A percentile compares a stretch with the other conserved stretches of the same genome.
phyloP scores from a whole-genome alignment of 2,888 invertebrate genomes.

The Acronicta aceris region DNA sequence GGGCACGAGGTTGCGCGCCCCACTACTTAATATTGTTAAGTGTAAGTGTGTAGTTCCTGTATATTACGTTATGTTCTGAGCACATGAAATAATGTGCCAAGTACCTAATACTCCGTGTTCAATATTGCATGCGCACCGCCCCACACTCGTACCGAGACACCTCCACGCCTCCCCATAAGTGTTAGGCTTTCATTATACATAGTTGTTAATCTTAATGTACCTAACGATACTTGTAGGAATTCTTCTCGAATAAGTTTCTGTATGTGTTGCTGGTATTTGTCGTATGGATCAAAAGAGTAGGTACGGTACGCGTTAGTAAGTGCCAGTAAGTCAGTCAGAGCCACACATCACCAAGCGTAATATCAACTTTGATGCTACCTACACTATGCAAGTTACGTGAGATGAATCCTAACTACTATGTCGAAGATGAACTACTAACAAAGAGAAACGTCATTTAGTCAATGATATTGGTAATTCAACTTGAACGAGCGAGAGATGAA shows the following conservation, averaged over 20 bases:
- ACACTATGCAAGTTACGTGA: too few species aligned
- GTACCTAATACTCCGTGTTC: conserved; percentile 27
- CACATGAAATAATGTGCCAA: conserved; percentile 24
- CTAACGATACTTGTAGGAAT: conserved; percentile 10
- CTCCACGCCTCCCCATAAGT: conserved; percentile 15
- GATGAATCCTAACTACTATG: too few species aligned
- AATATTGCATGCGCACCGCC: not conserved
- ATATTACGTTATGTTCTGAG: conserved; percentile 7
- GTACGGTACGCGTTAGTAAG: not conserved
- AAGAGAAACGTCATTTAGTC: too few species aligned
- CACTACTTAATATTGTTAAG: conserved; percentile 23
- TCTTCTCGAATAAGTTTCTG: conserved; percentile 44
- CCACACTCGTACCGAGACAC: not conserved
- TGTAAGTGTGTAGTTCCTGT: conserved; percentile 28
- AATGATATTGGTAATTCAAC: too few species aligned
- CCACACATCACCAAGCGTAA: not conserved
- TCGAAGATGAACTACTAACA: too few species aligned
- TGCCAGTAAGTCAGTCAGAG: not conserved
- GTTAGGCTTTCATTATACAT: conserved; percentile 24
- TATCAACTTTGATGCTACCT: too few species aligned
- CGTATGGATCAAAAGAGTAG: conserved; percentile 3
- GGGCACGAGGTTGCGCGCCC: conserved; percentile 1
- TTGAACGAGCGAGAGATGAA: too few species aligned
- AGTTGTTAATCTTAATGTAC: conserved; percentile 20
- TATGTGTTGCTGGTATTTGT: conserved; percentile 7